Conservation (phyloP, 2,888 invertebrate genomes). For the Calephelis perditalis region DNA sequence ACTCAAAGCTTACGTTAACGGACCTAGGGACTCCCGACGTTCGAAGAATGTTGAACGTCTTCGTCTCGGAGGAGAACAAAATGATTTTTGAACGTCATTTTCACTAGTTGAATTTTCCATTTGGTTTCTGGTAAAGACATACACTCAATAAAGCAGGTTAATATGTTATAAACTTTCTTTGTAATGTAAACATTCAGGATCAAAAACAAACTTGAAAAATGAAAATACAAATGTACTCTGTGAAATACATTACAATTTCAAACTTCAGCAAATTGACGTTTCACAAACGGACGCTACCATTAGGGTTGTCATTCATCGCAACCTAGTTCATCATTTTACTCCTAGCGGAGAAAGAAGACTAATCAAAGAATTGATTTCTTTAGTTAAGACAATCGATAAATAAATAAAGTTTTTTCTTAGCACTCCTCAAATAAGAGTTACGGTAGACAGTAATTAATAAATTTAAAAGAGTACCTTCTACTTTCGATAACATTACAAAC, state of each 20-base stretch:
- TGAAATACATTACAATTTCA: constrained; percentile 13
- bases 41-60: constrained; percentile 68
- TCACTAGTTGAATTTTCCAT: constrained; percentile 57
- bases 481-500: no score
- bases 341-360: no score
- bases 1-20: constrained; percentile 20
- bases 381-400: no score
- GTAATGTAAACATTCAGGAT: background rate
- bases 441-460: no score
- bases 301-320: background rate
- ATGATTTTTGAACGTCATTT: constrained; percentile 45
- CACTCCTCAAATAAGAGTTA: no score
- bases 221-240: no score
- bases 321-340: no score
- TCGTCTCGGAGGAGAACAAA: constrained; percentile 59
- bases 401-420: no score
- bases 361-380: no score
- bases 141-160: background rate
- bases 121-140: constrained; percentile 15
- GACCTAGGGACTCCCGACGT: constrained; percentile 60
- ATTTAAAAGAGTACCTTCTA: no score
- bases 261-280: constrained; percentile 20
- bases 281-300: constrained; percentile 20
- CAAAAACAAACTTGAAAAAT: constrained; percentile 7
- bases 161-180: background rate